Base-by-base conservation (phyloP, 2,888 invertebrate genomes). In the Napeogenes inachia region DNA sequence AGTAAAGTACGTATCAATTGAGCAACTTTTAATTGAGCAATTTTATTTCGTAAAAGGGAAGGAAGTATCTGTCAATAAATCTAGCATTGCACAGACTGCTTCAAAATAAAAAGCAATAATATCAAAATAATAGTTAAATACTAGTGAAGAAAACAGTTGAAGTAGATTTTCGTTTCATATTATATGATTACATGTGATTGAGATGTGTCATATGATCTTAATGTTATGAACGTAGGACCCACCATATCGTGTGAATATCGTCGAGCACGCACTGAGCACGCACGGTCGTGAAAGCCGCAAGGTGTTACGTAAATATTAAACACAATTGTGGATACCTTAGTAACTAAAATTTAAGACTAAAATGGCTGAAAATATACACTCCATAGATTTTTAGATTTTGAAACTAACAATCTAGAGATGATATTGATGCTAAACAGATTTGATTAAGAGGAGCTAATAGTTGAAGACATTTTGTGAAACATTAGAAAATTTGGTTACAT, bases 271-370 rank as follows among this genome's bases (percentile, higher is more conserved):
- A 81, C 78, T 77, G 50, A 21, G 76, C 71, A 73, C 70, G 72
- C 70, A 73, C 82, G 80, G 79, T 81, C 81, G 79, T 64, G 85
- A 86, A 87, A 87, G 86, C 75, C 74, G 70, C 66, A 62, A 68
- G 69, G 63, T 65, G 67, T 85, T 84, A 81, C 80, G 79, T 80
- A 81, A 84, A 78, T 47, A 33, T 66, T 66, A 61, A 61, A 59
- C 61, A 59, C 54, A 53, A 47, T 45, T 57, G 54, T 60, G 56
- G 55, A 53, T 53, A 53, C 42, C 32, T 32, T 57, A 45, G 46
- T 63, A 55, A 57, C 45, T 57, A 50, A 38, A 56, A 32, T 53
- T 45, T 38, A 8, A 42, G 8, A 42, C 46, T 60, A 38, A 50
- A 59, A 63, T 59, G n/a, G 6, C 46, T 4, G 47, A 63, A 54